A percentile compares a stretch with the other conserved stretches of the same genome.
These are phyloP conservation scores for Poecilia velifera DNA, from an alignment of 2,797 vertebrate species.

Conservation along the genomic window DNA sequence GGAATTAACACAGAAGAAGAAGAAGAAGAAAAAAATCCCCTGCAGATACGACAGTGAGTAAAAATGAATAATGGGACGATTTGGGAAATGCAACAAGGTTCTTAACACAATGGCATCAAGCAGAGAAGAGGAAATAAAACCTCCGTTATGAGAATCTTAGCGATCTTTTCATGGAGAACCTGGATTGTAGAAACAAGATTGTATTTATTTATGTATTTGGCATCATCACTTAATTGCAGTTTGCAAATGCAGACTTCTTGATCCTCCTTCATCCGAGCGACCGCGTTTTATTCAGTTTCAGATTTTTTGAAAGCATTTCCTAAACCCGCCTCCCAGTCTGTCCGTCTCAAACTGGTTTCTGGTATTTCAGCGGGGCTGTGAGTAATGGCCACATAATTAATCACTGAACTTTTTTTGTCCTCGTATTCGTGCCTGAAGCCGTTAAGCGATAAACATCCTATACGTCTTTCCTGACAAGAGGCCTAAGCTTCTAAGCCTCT, in stretches of 20 bases:
- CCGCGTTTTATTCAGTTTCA: neutral
- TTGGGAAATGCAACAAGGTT: neutral
- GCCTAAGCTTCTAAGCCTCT: slow-evolving; percentile 34
- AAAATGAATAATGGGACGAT: neutral
- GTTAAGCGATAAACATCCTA: slow-evolving; percentile 12
- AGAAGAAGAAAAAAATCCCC: neutral
- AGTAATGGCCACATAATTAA: neutral
- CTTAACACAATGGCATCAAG: neutral
- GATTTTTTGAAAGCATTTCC: neutral
- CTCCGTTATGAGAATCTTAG: neutral
- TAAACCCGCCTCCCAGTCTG: neutral
- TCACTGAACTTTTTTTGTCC: neutral
- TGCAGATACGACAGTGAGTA: neutral
- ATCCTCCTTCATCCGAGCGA: neutral
- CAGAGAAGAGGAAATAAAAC: neutral
- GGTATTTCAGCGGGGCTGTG: neutral
- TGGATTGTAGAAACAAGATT: neutral
- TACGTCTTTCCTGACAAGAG: slow-evolving; percentile 37
- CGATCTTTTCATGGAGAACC: neutral
- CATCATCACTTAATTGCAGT: too few species aligned
- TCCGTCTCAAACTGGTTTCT: neutral
- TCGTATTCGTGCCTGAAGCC: neutral
- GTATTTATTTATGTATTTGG: neutral
- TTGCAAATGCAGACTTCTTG: neutral
- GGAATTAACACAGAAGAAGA: neutral